Evolutionary conservation across 1,140 invertebrate genomes (phyloP).

Genomic region (Drosophila nebulosa): DNA sequence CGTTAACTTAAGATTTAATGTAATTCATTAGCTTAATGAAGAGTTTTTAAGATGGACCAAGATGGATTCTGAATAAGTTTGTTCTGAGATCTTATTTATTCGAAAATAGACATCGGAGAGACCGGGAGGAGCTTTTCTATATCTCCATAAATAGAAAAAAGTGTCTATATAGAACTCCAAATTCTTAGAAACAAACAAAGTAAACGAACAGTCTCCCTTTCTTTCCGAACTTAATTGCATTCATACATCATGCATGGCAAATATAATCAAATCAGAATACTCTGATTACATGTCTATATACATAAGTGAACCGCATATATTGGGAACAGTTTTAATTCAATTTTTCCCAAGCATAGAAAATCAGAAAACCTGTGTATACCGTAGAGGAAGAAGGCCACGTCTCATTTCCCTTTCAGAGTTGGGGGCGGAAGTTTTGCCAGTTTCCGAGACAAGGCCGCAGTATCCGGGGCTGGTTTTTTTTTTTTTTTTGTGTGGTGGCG

Average conservation of each 20-base stretch:
- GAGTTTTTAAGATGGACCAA: not conserved
- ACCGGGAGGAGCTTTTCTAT: too few species aligned
- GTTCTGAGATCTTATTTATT: too few species aligned
- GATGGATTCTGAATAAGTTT: too few species aligned
- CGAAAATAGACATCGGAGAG: too few species aligned
- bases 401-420: conserved; percentile 46
- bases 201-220: not conserved
- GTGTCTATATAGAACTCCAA: too few species aligned
- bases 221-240: not conserved
- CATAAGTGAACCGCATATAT: conserved; percentile 3
- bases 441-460: conserved; percentile 67
- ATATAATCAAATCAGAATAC: not conserved
- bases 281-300: not conserved
- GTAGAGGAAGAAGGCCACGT: conserved; percentile 21
- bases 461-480: conserved; percentile 36
- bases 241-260: not conserved
- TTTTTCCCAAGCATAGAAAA: conserved; percentile 38
- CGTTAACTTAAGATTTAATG: not conserved
- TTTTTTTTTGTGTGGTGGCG: not conserved
- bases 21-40: not conserved
- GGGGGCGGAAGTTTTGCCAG: conserved; percentile 59
- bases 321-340: conserved; percentile 63
- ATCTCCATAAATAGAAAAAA: too few species aligned
- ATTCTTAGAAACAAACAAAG: not conserved
- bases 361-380: conserved; percentile 8